phyloP scores from a whole-genome alignment of 2,888 invertebrate genomes.

The Tenthredo amoena region DNA sequence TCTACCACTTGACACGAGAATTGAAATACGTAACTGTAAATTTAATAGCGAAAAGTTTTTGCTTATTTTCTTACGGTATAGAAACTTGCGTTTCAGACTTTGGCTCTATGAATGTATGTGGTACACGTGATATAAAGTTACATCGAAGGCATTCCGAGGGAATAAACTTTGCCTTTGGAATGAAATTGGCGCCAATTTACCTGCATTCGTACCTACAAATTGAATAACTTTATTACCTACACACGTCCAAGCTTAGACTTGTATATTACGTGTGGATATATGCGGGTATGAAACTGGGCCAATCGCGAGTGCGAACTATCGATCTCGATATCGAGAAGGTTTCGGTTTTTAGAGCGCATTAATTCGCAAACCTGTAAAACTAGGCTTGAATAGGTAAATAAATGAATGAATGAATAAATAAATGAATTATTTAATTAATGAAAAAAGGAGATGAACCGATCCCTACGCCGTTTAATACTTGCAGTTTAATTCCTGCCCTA shows the following conservation, averaged over 20 bases:
- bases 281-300: conserved; percentile 23
- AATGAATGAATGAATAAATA: neutral
- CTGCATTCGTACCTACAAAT: conserved; percentile 40
- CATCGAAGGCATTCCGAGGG: neutral
- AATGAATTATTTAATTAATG: neutral
- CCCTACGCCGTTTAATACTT: neutral
- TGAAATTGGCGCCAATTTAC: conserved; percentile 40
- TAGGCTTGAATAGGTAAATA: neutral
- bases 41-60: neutral
- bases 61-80: neutral
- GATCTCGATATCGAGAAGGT: conserved; percentile 18
- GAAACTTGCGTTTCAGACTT: neutral
- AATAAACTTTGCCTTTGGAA: conserved; percentile 26
- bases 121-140: conserved; percentile 21
- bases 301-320: conserved; percentile 18
- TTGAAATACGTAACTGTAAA: neutral
- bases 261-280: neutral
- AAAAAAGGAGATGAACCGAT: neutral
- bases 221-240: conserved; percentile 40
- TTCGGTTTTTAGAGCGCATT: neutral
- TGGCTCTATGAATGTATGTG: neutral
- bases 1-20: neutral
- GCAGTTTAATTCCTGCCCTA: neutral
- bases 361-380: neutral
- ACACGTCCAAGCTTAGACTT: neutral